Conservation (phyloP, 2,797 vertebrate genomes). For the Novumbra hubbsi region DNA sequence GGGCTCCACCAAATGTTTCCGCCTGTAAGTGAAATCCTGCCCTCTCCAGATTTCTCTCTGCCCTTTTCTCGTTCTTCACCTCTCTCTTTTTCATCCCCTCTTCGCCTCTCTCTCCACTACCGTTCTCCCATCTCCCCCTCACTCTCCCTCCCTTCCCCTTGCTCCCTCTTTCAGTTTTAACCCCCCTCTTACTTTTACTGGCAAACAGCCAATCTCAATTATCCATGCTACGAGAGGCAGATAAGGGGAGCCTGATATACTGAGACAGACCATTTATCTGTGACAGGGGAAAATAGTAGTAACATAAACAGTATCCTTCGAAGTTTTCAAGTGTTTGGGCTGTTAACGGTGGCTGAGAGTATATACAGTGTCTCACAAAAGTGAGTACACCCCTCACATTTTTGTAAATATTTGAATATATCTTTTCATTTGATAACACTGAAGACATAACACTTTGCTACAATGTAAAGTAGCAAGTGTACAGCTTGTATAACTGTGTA, state of each 20-base stretch:
- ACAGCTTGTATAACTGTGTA: no score
- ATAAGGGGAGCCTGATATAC: slow-evolving; percentile 59
- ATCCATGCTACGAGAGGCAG: slow-evolving; percentile 66
- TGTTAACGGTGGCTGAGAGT: slow-evolving; percentile 48
- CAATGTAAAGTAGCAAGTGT: no score
- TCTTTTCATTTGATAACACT: no score
- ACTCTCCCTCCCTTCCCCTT: slow-evolving; percentile 47
- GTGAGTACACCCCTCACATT: no score
- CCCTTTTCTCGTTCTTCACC: slow-evolving; percentile 26
- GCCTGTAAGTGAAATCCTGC: slow-evolving; percentile 74
- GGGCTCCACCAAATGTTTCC: slow-evolving; percentile 72
- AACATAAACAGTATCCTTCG: slow-evolving; percentile 59
- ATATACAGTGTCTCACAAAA: no score
- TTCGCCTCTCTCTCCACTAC: slow-evolving; percentile 29
- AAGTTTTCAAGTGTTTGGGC: slow-evolving; percentile 54
- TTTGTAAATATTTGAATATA: no score
- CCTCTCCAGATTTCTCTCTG: slow-evolving; percentile 52
- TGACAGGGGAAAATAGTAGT: slow-evolving; percentile 69
- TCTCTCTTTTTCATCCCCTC: slow-evolving; percentile 62
- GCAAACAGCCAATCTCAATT: slow-evolving; percentile 72
- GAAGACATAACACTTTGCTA: no score
- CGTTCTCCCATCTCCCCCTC: neutral
- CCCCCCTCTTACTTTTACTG: slow-evolving; percentile 56
- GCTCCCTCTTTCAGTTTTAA: slow-evolving; percentile 38
- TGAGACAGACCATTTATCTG: slow-evolving; percentile 61